Evolutionary conservation across 2,797 vertebrate genomes (phyloP).

Genomic region (Sebastes diploproa): DNA sequence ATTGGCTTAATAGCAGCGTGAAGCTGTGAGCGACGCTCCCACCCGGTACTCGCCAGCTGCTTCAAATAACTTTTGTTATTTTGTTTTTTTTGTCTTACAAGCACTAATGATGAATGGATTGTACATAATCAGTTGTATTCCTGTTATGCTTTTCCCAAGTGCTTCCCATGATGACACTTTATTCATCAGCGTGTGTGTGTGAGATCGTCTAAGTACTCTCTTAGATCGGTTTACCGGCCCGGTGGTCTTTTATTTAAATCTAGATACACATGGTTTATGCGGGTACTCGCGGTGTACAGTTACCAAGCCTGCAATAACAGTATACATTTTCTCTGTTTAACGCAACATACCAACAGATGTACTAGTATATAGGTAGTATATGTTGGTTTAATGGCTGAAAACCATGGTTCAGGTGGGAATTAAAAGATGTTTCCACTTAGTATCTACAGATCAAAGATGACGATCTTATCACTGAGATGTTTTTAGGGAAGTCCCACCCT

Average conservation of each 20-base stretch:
- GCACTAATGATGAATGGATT: slow-evolving; percentile 52
- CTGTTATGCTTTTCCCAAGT: slow-evolving; percentile 32
- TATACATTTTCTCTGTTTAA: not conserved
- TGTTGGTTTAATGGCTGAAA: slow-evolving; percentile 30
- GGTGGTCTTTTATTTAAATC: slow-evolving; percentile 14
- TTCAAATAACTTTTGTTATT: slow-evolving; percentile 7
- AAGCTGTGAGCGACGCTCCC: not conserved
- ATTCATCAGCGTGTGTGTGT: not conserved
- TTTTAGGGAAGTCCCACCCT: slow-evolving; percentile 23
- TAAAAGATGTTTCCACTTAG: not conserved
- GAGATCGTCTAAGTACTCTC: slow-evolving; percentile 22
- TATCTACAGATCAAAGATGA: slow-evolving; percentile 22
- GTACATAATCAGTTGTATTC: slow-evolving; percentile 51
- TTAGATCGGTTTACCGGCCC: slow-evolving; percentile 3
- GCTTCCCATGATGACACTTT: slow-evolving; percentile 57
- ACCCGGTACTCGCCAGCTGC: slow-evolving; percentile 48
- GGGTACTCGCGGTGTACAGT: slow-evolving; percentile 32
- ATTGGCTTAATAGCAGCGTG: slow-evolving; percentile 4
- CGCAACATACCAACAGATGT: slow-evolving; percentile 10
- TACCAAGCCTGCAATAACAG: slow-evolving; percentile 15
- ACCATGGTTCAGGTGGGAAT: not conserved
- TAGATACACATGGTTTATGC: slow-evolving; percentile 35
- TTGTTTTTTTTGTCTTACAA: slow-evolving; percentile 5
- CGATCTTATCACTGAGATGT: slow-evolving; percentile 1
- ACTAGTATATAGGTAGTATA: not conserved